Evolutionary conservation across 2,797 vertebrate species (phyloP), one percentile per base, ranked within the genome.

Genomic region (Loriculus beryllinus): DNA sequence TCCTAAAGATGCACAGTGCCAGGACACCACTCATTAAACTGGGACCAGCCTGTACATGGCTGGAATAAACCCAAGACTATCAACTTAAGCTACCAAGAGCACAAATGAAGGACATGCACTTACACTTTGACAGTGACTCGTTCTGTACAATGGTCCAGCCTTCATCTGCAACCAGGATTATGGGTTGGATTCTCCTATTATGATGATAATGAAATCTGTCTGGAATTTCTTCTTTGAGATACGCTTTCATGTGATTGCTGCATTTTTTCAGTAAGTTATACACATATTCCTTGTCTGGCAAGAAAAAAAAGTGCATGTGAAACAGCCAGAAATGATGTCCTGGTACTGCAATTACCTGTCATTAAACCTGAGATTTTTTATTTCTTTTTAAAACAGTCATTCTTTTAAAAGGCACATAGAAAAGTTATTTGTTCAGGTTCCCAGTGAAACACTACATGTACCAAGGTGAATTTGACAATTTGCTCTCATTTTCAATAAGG

Each of bases 61-160:
- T 83, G 49, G 62, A 81, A 39, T 3, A n/a, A 54, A 56, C 49
- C 5, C 15, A 57, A 47, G 29, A 31, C 25, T 62, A 82, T 29
- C 68, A 74, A 45, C 28, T 57, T 1, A 78, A 78, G 23, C 40
- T 23, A 74, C 42, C 10, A 64, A 35, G 62, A 87, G 28, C 40
- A 81, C 33, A 48, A 12, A 29, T 0, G 7, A 88, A 39, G 54
- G 91, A 87, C 75, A 81, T 2, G 14, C 40, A 97, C 98, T 94
- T 98, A 99, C 99, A 65, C 90, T 96, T 98, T 8, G 88, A 51
- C 28, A 98, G 97, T 19, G 97, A 85, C 62, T 98, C 98, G 0
- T 95, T 94, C 77, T 97, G 97, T 10, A 99, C 97, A 22, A 99
- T 99, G 22, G 98, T 99, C 99, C 99, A 99, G 75, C 99, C 99